Conservation (phyloP, 2,113 vertebrate species). For the Rhinichthys klamathensis region DNA sequence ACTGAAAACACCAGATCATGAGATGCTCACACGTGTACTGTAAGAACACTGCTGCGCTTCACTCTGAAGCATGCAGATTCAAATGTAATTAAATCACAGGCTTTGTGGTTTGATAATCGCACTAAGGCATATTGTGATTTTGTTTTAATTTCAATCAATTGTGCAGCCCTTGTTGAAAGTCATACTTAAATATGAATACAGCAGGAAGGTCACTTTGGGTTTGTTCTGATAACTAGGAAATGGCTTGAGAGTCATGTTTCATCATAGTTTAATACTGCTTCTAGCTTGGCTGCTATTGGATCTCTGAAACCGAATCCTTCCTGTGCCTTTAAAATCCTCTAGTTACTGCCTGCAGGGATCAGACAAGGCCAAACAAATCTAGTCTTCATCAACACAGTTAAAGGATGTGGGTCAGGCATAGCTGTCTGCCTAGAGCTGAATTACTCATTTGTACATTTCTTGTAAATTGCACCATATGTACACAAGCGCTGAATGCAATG, state of each 20-base stretch:
- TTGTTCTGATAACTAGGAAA: neutral
- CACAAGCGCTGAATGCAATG: neutral
- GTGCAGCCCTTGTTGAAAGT: neutral
- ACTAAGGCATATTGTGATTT: neutral
- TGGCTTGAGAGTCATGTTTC: constrained; percentile 23
- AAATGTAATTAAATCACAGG: neutral
- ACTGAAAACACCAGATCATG: neutral
- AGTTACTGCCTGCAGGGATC: constrained; percentile 30
- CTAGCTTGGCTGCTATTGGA: neutral
- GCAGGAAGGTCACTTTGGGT: neutral
- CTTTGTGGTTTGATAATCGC: neutral
- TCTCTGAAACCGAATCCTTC: constrained; percentile 34
- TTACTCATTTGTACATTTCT: constrained; percentile 13
- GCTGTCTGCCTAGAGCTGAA: constrained; percentile 37
- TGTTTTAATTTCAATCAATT: neutral
- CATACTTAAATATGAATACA: neutral
- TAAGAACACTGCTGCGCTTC: neutral
- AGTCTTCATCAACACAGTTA: constrained; percentile 37
- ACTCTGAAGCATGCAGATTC: neutral
- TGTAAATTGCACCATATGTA: constrained; percentile 26
- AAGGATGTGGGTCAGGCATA: constrained; percentile 54
- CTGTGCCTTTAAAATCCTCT: constrained; percentile 27
- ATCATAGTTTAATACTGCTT: constrained; percentile 2
- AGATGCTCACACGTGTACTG: neutral
- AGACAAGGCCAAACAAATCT: constrained; percentile 48